These are phyloP conservation scores for Embiotoca jacksoni DNA, from an alignment of 2,113 vertebrate species.

Conservation along the genomic window DNA sequence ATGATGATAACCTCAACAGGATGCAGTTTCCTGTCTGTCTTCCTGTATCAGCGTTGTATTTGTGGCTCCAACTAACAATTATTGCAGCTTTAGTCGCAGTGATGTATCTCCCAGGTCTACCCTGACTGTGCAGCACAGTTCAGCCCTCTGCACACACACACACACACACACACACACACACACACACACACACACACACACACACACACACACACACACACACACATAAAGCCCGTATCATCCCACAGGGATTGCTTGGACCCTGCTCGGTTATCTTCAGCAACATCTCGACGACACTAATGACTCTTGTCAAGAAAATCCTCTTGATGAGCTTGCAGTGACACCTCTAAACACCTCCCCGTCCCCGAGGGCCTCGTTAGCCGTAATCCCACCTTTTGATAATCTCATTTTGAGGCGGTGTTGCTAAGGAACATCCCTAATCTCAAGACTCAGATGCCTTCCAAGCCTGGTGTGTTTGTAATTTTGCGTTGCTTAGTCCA, in stretches of 20 bases:
- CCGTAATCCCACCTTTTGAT: slow-evolving; percentile 65
- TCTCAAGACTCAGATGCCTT: slow-evolving; percentile 30
- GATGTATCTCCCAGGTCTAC: not conserved
- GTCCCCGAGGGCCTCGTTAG: slow-evolving; percentile 54
- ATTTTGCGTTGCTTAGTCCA: slow-evolving; percentile 18
- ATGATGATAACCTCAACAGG: no score
- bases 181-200: not conserved
- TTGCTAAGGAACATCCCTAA: slow-evolving; percentile 70
- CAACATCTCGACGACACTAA: slow-evolving; percentile 12
- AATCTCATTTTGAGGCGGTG: slow-evolving; percentile 49
- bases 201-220: not conserved
- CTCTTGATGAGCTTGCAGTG: slow-evolving; percentile 21
- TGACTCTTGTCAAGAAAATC: slow-evolving; percentile 44
- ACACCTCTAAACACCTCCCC: slow-evolving; percentile 30
- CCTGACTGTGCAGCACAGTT: no score
- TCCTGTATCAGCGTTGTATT: not conserved
- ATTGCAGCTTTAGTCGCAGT: not conserved
- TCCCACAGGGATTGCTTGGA: slow-evolving; percentile 24
- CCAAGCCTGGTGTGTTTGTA: slow-evolving; percentile 19
- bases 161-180: not conserved
- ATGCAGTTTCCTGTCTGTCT: not conserved
- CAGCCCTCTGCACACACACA: not conserved
- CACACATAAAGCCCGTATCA: slow-evolving; percentile 11
- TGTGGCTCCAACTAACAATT: no score
- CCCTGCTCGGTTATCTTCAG: slow-evolving; percentile 35